Conservation (phyloP, 1,140 invertebrate species). For the Paraescarpia echinospica region DNA sequence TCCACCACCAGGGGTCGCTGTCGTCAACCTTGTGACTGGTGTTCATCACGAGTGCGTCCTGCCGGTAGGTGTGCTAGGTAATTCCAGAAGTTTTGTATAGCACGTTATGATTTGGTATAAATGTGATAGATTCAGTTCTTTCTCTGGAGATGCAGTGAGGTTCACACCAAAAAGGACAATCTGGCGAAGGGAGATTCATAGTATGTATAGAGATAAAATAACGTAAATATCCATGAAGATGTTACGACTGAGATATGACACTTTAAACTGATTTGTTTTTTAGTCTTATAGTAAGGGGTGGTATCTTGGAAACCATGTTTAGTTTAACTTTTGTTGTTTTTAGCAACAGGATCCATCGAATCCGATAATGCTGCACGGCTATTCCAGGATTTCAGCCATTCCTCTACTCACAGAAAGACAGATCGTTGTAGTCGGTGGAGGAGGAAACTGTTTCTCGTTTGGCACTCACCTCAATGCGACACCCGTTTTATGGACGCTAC, state of each 20-base stretch:
- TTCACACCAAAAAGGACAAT: not conserved
- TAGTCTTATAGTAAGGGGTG: not conserved
- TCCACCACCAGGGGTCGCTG: slow-evolving; percentile 53
- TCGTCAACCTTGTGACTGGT: slow-evolving; percentile 52
- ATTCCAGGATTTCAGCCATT: slow-evolving; percentile 16
- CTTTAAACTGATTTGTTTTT: not conserved
- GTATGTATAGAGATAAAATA: not conserved
- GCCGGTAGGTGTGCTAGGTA: not conserved
- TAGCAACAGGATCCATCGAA: not conserved
- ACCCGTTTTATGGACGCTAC: not conserved
- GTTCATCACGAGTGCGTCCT: slow-evolving; percentile 46
- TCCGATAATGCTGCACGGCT: slow-evolving; percentile 1
- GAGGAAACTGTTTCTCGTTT: slow-evolving; percentile 65
- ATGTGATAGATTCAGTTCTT: not conserved
- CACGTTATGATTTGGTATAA: not conserved
- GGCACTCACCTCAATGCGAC: slow-evolving; percentile 60
- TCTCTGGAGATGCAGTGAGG: not conserved
- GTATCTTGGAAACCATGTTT: slow-evolving; percentile 46
- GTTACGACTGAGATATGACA: not conserved
- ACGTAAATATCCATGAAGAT: not conserved
- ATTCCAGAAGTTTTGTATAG: not conserved
- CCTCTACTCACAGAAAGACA: slow-evolving; percentile 34
- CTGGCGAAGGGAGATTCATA: not conserved
- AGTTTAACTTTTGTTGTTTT: slow-evolving; percentile 20
- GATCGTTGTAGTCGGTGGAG: slow-evolving; percentile 60